These are phyloP conservation scores for Tenthredo distinguenda DNA, from an alignment of 2,888 invertebrate species.

Conservation along the genomic window DNA sequence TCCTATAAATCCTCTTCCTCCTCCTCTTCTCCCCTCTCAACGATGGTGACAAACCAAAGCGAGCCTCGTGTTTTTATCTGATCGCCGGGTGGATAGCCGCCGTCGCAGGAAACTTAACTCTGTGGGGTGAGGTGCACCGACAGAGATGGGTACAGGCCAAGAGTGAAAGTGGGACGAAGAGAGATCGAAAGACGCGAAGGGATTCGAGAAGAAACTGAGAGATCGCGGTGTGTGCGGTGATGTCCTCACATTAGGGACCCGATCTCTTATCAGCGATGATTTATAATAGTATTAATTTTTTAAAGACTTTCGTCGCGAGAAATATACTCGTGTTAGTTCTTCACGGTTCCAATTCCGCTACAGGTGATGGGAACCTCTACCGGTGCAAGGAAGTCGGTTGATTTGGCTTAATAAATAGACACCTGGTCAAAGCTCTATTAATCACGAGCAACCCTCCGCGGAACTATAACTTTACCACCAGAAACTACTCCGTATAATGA, in stretches of 20 bases:
- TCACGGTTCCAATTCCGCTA: constrained; percentile 39
- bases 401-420: constrained; percentile 49
- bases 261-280: constrained; percentile 69
- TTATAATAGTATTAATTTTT: constrained; percentile 68
- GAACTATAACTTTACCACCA: constrained; percentile 4
- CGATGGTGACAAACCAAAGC: constrained; percentile 69
- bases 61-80: constrained; percentile 66
- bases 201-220: constrained; percentile 45
- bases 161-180: constrained; percentile 36
- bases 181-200: constrained; percentile 61
- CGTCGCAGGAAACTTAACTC: constrained; percentile 62
- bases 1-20: constrained; percentile 67
- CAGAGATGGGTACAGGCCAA: constrained; percentile 51
- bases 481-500: not conserved
- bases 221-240: constrained; percentile 58
- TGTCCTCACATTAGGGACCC: constrained; percentile 70
- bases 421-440: constrained; percentile 1
- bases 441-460: constrained; percentile 6
- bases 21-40: constrained; percentile 52
- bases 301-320: constrained; percentile 66
- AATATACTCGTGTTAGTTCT: constrained; percentile 36
- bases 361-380: constrained; percentile 30
- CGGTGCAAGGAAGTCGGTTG: constrained; percentile 7
- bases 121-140: constrained; percentile 55
- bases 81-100: constrained; percentile 66